Evolutionary conservation across 2,888 invertebrate genomes (phyloP).

Genomic region (Rotaria magnacalcarata): DNA sequence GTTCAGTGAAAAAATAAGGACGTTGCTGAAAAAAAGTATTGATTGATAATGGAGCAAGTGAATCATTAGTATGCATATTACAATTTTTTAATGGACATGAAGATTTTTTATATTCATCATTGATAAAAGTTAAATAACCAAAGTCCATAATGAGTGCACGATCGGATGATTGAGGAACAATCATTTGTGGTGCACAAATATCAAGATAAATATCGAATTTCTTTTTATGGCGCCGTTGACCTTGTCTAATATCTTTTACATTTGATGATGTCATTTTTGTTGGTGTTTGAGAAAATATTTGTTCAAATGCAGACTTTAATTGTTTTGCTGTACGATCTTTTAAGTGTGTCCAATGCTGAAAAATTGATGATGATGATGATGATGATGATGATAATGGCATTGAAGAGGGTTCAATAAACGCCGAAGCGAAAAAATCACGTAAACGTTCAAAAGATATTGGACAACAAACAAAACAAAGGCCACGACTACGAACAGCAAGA

Average conservation of each 20-base stretch:
- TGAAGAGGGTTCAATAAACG: neutral
- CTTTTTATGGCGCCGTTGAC: neutral
- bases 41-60: neutral
- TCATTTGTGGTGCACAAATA: conserved; percentile 33
- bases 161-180: neutral
- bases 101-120: conserved; percentile 31
- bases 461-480: conserved; percentile 35
- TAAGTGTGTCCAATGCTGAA: conserved; percentile 25
- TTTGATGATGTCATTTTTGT: neutral
- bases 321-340: conserved; percentile 36
- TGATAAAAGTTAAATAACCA: conserved; percentile 29
- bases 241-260: conserved; percentile 5
- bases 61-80: conserved; percentile 5
- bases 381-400: neutral
- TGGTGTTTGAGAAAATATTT: neutral
- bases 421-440: neutral
- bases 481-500: conserved; percentile 25
- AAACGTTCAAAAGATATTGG: conserved; percentile 6
- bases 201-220: conserved; percentile 26
- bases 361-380: neutral
- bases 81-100: conserved; percentile 33
- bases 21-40: neutral
- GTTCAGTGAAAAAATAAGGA: conserved; percentile 30
- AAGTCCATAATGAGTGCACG: conserved; percentile 21
- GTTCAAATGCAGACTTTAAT: neutral